These are phyloP conservation scores for Seriola dumerili DNA, from an alignment of 2,113 vertebrate species.

Conservation along the genomic window DNA sequence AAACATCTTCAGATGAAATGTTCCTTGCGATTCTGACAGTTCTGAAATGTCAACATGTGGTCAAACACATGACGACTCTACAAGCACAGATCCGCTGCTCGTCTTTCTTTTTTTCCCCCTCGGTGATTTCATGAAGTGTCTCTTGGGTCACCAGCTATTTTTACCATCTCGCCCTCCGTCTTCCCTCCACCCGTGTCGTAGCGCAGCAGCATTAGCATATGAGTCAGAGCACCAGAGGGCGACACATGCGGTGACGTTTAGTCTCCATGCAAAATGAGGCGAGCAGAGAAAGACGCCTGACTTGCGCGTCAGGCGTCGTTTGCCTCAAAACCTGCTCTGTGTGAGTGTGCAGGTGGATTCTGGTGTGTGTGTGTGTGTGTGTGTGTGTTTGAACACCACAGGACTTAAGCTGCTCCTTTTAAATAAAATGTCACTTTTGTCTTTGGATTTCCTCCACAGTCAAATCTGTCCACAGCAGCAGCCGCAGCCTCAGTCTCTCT, in stretches of 20 bases:
- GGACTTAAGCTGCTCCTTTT: conserved; percentile 42
- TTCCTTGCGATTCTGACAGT: neutral
- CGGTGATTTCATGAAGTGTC: neutral
- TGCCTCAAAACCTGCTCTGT: conserved; percentile 41
- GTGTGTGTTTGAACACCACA: conserved; percentile 30
- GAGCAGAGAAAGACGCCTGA: conserved; percentile 4
- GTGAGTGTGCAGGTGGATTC: neutral
- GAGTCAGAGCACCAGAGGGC: conserved; percentile 58
- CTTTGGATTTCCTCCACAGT: neutral
- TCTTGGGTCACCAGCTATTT: conserved; percentile 40
- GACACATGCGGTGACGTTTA: conserved; percentile 19
- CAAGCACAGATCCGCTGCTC: neutral
- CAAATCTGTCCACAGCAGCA: conserved; percentile 37
- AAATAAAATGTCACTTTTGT: conserved; percentile 64
- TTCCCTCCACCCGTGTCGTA: neutral
- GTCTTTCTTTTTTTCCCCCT: too few relatives aligned
- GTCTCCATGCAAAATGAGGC: conserved; percentile 19
- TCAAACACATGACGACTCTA: neutral
- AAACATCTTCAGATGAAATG: too few relatives aligned
- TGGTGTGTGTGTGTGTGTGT: neutral
- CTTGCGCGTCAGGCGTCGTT: conserved; percentile 35
- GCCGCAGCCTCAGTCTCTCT: conserved; percentile 27
- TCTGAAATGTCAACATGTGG: too few relatives aligned
- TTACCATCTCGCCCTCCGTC: conserved; percentile 14
- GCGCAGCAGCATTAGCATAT: conserved; percentile 30